Conservation (phyloP, 1,140 invertebrate species). For the Magallana gigas region DNA sequence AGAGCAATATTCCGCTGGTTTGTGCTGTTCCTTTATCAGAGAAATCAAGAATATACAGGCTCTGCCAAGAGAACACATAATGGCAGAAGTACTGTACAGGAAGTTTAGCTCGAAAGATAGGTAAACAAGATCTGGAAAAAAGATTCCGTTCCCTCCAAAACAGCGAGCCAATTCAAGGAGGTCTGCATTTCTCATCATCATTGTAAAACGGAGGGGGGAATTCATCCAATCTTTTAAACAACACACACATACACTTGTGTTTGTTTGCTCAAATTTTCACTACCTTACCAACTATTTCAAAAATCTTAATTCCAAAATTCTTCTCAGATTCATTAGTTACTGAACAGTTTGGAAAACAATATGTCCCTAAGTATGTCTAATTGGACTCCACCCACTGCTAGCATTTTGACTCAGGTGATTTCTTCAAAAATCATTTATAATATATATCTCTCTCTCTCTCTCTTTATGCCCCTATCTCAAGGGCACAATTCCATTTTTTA, state of each 20-base stretch:
- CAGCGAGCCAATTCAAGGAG: constrained; percentile 16
- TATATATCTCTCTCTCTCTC: no score
- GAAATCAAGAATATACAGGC: constrained; percentile 4
- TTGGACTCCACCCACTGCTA: constrained; percentile 4
- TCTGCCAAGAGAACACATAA: constrained; percentile 15
- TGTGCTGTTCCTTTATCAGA: constrained; percentile 19
- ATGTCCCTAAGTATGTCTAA: not conserved
- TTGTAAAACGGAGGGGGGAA: constrained; percentile 23
- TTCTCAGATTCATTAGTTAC: constrained; percentile 24
- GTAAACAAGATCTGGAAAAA: constrained; percentile 37
- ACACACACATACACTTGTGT: not conserved
- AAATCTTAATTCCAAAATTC: constrained; percentile 34
- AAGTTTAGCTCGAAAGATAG: constrained; percentile 11
- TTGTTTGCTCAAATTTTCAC: constrained; percentile 34
- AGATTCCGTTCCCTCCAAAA: not conserved
- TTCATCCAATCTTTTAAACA: constrained; percentile 22
- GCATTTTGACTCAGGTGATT: not conserved
- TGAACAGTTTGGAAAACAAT: not conserved
- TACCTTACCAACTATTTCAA: constrained; percentile 26
- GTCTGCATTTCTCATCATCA: constrained; percentile 33
- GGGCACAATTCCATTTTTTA: no score
- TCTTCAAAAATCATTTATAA: no score
- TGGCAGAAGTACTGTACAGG: constrained; percentile 5
- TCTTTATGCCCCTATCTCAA: no score
- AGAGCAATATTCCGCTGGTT: not conserved